Percentiles rank a stretch among this genome's conserved stretches.
Evolutionary conservation across 2,113 vertebrate species (phyloP).

Genomic region (Colinus virginianus): DNA sequence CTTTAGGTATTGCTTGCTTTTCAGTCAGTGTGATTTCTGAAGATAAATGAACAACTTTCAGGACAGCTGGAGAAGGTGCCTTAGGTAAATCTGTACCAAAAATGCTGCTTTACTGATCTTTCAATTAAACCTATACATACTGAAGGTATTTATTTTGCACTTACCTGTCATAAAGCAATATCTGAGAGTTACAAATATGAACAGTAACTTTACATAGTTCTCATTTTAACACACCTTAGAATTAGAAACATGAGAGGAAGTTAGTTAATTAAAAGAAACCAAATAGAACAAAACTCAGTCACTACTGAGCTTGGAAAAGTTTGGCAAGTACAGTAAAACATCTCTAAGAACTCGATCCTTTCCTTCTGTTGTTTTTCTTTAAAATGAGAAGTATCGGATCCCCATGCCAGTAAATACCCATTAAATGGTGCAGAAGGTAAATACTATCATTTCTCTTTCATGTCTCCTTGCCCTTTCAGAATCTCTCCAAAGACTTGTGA

Average conservation of each 20-base stretch:
- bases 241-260: neutral
- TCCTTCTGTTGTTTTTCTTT: neutral
- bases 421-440: neutral
- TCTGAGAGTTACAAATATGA: neutral
- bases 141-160: neutral
- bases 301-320: neutral
- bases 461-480: constrained; percentile 7
- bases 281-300: neutral
- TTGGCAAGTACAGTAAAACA: neutral
- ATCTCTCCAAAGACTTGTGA: constrained; percentile 8
- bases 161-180: neutral
- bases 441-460: neutral
- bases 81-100: neutral
- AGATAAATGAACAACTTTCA: neutral
- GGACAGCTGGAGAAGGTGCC: neutral
- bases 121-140: neutral
- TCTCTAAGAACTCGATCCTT: neutral
- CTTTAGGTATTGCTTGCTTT: neutral
- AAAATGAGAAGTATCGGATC: neutral
- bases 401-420: neutral
- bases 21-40: neutral
- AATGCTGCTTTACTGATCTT: neutral
- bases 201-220: neutral
- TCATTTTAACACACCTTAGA: neutral
- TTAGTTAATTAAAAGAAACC: neutral